Base-by-base conservation (phyloP, 2,113 vertebrate genomes). In the Emydocephalus ijimae region DNA sequence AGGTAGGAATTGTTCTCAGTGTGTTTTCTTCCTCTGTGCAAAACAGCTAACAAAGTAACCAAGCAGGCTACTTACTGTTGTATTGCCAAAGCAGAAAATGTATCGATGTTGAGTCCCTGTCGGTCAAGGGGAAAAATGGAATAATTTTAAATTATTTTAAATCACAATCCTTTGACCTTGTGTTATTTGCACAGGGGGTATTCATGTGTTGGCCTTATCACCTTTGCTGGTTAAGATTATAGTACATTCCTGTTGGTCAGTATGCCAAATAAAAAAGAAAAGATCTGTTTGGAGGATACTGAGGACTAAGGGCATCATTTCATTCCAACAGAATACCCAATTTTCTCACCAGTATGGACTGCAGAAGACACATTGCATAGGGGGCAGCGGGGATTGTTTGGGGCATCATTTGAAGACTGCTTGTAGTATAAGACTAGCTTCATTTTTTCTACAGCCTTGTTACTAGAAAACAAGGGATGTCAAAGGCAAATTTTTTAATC, bases 401-500 rank as follows among this genome's bases (percentile, higher is more conserved):
- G 69, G 92, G 43, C 39, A 29, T 34, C 18, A 91, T 69, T 21
- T 64, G 55, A 92, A 61, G 91, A 93, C 89, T 94, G 85, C 90
- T 95, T 93, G 43, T 59, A 64, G 14, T 0, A 56, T 64, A 95
- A 95, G 91, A 87, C 92, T 34, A 93, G 90, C 88, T 94, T 92
- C 91, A 88, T 94, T 96, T 93, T 55, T 85, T 88, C 93, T 96
- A 90, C 54, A 96, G 94, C 95, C 94, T 97, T 97, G 96, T 98
- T 98, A 96, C 96, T 96, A 98, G 96, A 97, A 94, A 98, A 96
- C 97, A 97, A 95, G 14, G 64, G 96, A 97, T 91, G 18, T 98
- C 96, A 97, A 98, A 96, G 94, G 97, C 98, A 98, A 98, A 99
- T 98, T 97, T 98, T 98, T 97, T 45, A 45, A 98, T 96, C 96